Percentiles rank a stretch among this genome's conserved stretches.
These are phyloP conservation scores for Listrodromus nycthemerus DNA, from an alignment of 2,888 invertebrate genomes.

Conservation along the genomic window DNA sequence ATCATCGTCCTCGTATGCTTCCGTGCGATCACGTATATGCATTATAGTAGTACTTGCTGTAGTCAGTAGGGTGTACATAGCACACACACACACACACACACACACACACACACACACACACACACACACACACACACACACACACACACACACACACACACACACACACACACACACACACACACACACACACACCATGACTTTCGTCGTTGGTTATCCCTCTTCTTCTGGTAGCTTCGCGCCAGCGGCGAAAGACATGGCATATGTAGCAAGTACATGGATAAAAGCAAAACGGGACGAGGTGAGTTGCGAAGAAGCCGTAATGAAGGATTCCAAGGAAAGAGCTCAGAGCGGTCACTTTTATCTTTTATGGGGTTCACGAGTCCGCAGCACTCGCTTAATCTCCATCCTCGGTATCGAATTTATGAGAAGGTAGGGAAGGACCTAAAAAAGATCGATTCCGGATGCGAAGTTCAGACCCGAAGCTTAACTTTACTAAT, in stretches of 20 bases:
- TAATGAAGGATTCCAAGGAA: conserved; percentile 24
- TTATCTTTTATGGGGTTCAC: not conserved
- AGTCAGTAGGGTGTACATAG: not conserved
- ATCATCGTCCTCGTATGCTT: conserved; percentile 66
- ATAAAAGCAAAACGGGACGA: conserved; percentile 13
- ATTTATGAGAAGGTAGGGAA: too few relatives aligned
- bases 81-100: conserved; percentile 14
- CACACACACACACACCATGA: conserved; percentile 31
- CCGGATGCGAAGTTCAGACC: too few relatives aligned
- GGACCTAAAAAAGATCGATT: too few relatives aligned
- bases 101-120: conserved; percentile 10
- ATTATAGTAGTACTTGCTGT: conserved; percentile 8
- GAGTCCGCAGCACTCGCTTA: not conserved
- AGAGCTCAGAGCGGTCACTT: not conserved
- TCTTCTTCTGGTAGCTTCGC: conserved; percentile 55
- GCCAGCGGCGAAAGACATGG: conserved; percentile 57
- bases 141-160: conserved; percentile 13
- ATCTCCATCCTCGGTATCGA: not conserved
- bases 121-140: conserved; percentile 9
- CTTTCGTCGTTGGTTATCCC: conserved; percentile 52
- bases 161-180: conserved; percentile 6
- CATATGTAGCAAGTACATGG: conserved; percentile 41
- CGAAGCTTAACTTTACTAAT: too few relatives aligned
- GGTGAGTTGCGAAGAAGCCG: conserved; percentile 48
- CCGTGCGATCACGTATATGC: conserved; percentile 39